Base-by-base conservation (phyloP, 2,888 invertebrate species). In the Dione juno region DNA sequence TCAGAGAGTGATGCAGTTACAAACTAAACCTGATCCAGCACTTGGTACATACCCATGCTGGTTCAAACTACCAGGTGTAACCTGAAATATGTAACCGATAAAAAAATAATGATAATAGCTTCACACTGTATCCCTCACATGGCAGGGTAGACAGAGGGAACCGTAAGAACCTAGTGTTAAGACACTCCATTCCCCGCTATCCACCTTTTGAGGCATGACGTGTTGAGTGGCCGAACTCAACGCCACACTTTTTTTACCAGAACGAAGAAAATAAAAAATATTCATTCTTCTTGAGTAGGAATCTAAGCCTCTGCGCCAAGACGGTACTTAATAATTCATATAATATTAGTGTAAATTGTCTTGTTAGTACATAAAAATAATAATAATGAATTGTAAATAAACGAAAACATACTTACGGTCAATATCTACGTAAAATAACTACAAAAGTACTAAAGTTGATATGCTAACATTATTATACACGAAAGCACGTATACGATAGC, bases 401-500 rank as follows among this genome's bases (percentile, higher is more conserved):
- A 43, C 13, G 13, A 41, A 35, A 1, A 0, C 1, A 28, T 54
- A 28, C 10, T 14, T 35, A 54, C 53, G 54, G 54, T 57, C 54
- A 57, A n/a, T 37, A 37, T 35, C 28, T 28, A 28, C 2, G 28
- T 28, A 6, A 16, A 37, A 57, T 57, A 57, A n/a, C n/a, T n/a
- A n/a, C n/a, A n/a, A n/a, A 11, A n/a, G 6, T 57, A 37, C 16
- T 57, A 19, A 57, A 57, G 16, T 37, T 57, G 16, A 37, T 37
- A 57, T 16, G 37, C 54, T 37, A 57, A 57, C 10, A 37, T 37
- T 57, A 35, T 54, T 54, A 54, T 14, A 61, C 59, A 1, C 43
- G 28, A 11, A 45, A 28, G 14, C 59, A 28, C 37, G 58, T 53
- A 69, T 8, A 37, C 35, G 21, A 75, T 70, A 71, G 45, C 61